Conservation (phyloP, 1,140 invertebrate genomes). For the Drosophila willistoni region DNA sequence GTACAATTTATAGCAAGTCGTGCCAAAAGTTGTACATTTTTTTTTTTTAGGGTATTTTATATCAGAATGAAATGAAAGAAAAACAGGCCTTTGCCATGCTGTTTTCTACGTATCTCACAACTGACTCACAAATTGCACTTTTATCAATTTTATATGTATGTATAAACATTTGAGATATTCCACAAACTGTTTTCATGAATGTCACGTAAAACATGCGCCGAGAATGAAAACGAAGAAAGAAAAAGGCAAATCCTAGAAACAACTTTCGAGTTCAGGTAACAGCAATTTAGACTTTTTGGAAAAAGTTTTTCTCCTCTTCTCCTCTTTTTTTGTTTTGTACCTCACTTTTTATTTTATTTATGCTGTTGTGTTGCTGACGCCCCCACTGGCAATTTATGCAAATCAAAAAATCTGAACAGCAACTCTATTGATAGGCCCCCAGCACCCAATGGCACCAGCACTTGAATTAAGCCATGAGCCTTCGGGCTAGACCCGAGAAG, state of each 20-base stretch:
- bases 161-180: constrained; percentile 38
- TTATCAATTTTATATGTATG: constrained; percentile 51
- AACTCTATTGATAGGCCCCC: constrained; percentile 39
- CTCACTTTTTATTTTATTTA: neutral
- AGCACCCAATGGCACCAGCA: constrained; percentile 50
- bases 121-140: constrained; percentile 51
- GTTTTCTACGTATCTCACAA: constrained; percentile 4
- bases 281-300: constrained; percentile 37
- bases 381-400: constrained; percentile 73
- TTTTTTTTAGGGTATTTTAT: neutral
- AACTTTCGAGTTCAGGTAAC: constrained; percentile 42
- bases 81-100: constrained; percentile 3
- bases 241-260: constrained; percentile 5
- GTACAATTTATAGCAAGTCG: neutral
- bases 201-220: constrained; percentile 65
- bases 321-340: neutral
- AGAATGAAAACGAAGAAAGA: neutral
- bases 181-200: constrained; percentile 49
- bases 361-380: constrained; percentile 25
- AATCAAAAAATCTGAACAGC: constrained; percentile 54
- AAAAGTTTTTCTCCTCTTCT: constrained; percentile 36
- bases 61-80: constrained; percentile 2
- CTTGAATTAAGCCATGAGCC: constrained; percentile 58
- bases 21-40: neutral
- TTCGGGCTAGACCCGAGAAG: constrained; percentile 32